Percentiles rank a stretch among this genome's conserved stretches.
Evolutionary conservation across 2,797 vertebrate species (phyloP).

Genomic region (Ctenopoma kingsleyae): DNA sequence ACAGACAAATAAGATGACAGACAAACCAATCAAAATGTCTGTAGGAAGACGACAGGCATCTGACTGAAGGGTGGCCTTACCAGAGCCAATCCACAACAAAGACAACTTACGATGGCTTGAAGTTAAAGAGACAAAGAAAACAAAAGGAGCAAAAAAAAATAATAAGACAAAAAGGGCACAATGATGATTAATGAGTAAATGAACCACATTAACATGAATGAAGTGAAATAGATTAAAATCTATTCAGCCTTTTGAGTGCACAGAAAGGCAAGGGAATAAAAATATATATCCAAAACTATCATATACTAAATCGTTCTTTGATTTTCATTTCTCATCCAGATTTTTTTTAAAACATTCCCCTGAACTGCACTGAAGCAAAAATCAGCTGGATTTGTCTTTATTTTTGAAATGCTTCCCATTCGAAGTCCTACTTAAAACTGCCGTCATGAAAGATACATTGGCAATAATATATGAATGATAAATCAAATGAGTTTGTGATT

Average conservation of each 20-base stretch:
- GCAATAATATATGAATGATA: slow-evolving; percentile 53
- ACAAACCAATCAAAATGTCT: slow-evolving; percentile 74
- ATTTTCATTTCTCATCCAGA: slow-evolving; percentile 48
- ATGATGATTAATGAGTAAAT: slow-evolving; percentile 69
- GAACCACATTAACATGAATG: slow-evolving; percentile 62
- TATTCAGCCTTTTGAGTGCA: slow-evolving; percentile 47
- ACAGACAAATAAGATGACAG: slow-evolving; percentile 52
- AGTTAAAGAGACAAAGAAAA: slow-evolving; percentile 72
- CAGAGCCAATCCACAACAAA: slow-evolving; percentile 78
- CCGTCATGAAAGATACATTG: slow-evolving; percentile 44
- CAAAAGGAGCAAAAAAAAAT: slow-evolving; percentile 46
- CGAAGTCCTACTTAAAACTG: slow-evolving; percentile 40
- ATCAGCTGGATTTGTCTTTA: slow-evolving; percentile 42
- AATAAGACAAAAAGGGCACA: slow-evolving; percentile 61
- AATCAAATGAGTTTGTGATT: slow-evolving; percentile 50
- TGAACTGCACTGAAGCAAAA: slow-evolving; percentile 45
- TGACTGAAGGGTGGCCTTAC: slow-evolving; percentile 78
- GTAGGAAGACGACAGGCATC: slow-evolving; percentile 32
- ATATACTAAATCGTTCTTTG: slow-evolving; percentile 46
- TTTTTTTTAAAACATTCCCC: slow-evolving; percentile 41
- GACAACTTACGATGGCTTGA: slow-evolving; percentile 72
- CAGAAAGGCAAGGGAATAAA: slow-evolving; percentile 12
- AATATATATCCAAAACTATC: slow-evolving; percentile 37
- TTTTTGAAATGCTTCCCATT: slow-evolving; percentile 38
- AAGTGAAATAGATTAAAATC: slow-evolving; percentile 66